phyloP scores from a whole-genome alignment of 2,113 vertebrate genomes.

The Puffinus mauretanicus region DNA sequence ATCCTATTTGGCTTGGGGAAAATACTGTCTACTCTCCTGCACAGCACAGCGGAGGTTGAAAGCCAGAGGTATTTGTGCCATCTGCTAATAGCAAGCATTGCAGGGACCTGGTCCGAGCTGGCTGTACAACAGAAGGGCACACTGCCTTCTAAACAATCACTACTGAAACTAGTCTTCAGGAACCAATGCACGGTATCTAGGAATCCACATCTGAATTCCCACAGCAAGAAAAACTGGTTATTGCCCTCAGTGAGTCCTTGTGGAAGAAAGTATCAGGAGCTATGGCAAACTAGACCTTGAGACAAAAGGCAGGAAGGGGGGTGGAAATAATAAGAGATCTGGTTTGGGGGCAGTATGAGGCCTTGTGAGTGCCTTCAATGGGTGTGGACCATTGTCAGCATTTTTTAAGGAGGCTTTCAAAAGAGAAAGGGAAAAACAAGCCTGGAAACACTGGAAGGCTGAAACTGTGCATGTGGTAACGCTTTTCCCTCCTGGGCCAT shows the following conservation, averaged over 20 bases:
- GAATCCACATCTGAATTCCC: not conserved
- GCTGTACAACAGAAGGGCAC: not conserved
- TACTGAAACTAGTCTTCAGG: not conserved
- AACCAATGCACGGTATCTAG: not conserved
- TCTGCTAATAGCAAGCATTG: not conserved
- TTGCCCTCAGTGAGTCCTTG: not conserved
- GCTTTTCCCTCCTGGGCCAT: not conserved
- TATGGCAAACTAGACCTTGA: not conserved
- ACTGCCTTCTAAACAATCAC: not conserved
- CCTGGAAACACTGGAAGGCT: not conserved
- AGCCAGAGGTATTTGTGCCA: not conserved
- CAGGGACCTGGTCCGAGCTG: not conserved
- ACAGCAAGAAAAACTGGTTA: not conserved
- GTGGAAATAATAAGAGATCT: not conserved
- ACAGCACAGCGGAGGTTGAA: not conserved
- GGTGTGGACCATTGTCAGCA: not conserved
- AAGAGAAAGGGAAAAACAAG: not conserved
- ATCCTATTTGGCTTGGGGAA: not conserved
- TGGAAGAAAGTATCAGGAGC: not conserved
- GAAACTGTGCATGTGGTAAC: slow-evolving; percentile 14
- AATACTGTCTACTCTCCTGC: not conserved
- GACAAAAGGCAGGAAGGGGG: not conserved
- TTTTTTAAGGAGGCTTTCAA: not conserved
- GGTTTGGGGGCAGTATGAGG: not conserved
- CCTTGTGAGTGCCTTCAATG: not conserved